Evolutionary conservation across 2,797 vertebrate species (phyloP).

Genomic region (Artibeus jamaicensis): DNA sequence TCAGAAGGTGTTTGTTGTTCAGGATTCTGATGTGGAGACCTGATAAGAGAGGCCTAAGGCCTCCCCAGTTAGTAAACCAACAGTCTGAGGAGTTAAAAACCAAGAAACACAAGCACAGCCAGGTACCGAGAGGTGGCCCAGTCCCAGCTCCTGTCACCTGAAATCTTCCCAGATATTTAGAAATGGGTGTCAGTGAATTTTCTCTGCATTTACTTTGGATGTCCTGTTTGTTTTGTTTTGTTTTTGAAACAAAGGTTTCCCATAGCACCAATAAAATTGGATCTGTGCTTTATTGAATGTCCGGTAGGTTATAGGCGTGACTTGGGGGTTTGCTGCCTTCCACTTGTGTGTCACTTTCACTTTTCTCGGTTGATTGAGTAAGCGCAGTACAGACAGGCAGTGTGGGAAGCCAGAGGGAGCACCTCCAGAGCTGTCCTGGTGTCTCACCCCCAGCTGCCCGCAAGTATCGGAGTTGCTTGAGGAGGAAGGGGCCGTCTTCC

Average conservation of each 20-base stretch:
- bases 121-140: background rate
- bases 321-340: background rate
- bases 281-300: background rate
- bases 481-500: background rate
- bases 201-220: background rate
- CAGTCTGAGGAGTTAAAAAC: background rate
- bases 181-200: conserved; percentile 4
- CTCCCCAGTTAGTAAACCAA: background rate
- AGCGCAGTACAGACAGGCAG: background rate
- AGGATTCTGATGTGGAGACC: conserved; percentile 33
- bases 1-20: conserved; percentile 63
- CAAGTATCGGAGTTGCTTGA: background rate
- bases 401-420: background rate
- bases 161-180: conserved; percentile 38
- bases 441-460: rapidly evolving
- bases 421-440: background rate
- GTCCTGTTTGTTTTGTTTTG: background rate
- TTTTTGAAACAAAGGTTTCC: conserved; percentile 7
- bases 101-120: conserved; percentile 14
- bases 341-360: background rate
- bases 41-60: conserved; percentile 55
- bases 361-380: background rate
- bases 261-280: background rate
- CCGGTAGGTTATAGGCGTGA: background rate
- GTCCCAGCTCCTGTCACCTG: background rate